Evolutionary conservation across 2,797 vertebrate species (phyloP), one percentile per base, ranked within the genome.

Genomic region (Xerus rutilus): DNA sequence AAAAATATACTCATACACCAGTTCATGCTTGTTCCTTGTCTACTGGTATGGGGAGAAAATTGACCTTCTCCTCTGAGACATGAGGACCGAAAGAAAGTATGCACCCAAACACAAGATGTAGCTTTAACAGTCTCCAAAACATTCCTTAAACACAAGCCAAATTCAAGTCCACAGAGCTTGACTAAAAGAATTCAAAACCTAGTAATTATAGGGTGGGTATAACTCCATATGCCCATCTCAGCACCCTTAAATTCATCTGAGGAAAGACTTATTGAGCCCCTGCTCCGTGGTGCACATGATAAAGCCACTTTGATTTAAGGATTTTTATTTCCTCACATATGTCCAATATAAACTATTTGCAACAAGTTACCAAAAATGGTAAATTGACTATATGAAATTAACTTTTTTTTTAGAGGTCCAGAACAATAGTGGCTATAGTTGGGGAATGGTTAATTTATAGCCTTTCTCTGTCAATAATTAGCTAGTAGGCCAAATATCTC

Each of bases 401-500:
- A 39, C 39, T 39, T 39, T 20, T 21, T 77, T 62, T 62, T 62
- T 23, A 30, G 49, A 45, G 39, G 39, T 83, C 47, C 89, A 94
- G 85, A 93, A 45, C 59, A 67, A 74, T 4, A 77, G 20, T 76
- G 10, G 6, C 54, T 95, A 3, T 67, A 11, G 69, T 83, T 62
- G 25, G 7, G 67, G 14, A 94, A 49, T 4, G 25, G 65, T 81
- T 91, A 45, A 89, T 82, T 82, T 92, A 62, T 39, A 92, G 67
- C 18, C 47, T 54, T 86, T 81, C 39, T 96, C 90, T 90, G 65
- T 91, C 43, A 92, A 81, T 96, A 86, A 93, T 95, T 96, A 90
- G 54, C 93, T 85, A 86, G 39, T 45, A 67, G 59, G 7, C 52
- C 87, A 90, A 57, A 23, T 88, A 14, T 64, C 47, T 92, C 28